These are phyloP conservation scores for Gobionotothen gibberifrons DNA, from an alignment of 2,797 vertebrate species.

Conservation along the genomic window DNA sequence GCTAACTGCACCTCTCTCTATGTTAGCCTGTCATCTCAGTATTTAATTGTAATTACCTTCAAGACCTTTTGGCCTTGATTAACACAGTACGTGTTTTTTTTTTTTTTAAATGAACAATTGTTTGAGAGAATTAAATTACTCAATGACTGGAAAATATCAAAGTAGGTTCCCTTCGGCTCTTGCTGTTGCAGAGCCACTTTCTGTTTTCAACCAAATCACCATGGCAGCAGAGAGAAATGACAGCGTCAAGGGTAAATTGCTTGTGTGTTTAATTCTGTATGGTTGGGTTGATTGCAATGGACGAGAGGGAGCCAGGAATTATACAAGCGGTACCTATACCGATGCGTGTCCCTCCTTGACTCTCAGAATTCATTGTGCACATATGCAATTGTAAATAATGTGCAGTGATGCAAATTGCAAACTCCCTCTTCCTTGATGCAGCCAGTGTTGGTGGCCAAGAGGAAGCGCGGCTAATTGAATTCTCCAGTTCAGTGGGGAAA, in stretches of 20 bases:
- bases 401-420: constrained; percentile 31
- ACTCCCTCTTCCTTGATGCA: constrained; percentile 26
- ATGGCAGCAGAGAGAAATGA: constrained; percentile 22
- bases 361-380: constrained; percentile 45
- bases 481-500: constrained; percentile 48
- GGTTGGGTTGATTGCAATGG: constrained; percentile 19
- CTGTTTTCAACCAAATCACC: constrained; percentile 24
- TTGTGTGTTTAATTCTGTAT: constrained; percentile 45
- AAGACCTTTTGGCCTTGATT: background rate
- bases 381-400: constrained; percentile 58
- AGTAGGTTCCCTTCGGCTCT: constrained; percentile 17
- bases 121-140: constrained; percentile 35
- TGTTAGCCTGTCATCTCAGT: constrained; percentile 6
- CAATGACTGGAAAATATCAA: constrained; percentile 30
- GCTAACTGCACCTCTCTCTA: background rate
- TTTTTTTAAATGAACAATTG: constrained; percentile 16
- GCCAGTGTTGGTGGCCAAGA: constrained; percentile 20
- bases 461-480: constrained; percentile 56
- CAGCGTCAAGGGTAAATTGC: constrained; percentile 30
- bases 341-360: constrained; percentile 28
- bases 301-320: constrained; percentile 32
- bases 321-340: constrained; percentile 28
- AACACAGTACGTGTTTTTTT: background rate
- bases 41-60: constrained; percentile 22
- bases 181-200: constrained; percentile 4